These are phyloP conservation scores for Frankliniella fusca DNA, from an alignment of 2,888 invertebrate species.

Conservation along the genomic window DNA sequence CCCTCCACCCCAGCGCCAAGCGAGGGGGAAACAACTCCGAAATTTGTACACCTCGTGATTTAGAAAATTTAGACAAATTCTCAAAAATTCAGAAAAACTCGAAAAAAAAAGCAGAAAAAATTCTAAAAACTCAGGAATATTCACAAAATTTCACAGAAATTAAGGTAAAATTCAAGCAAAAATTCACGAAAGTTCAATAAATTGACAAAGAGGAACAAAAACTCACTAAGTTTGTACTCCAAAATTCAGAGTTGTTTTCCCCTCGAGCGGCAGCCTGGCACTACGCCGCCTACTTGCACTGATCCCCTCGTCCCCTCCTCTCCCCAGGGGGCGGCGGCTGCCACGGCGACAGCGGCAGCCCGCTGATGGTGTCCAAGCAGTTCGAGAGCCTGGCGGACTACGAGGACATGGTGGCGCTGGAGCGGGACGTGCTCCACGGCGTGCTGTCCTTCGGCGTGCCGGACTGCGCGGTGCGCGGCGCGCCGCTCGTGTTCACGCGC, in stretches of 20 bases:
- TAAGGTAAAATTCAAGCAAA: too few species aligned
- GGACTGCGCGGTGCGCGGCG: constrained; percentile 2
- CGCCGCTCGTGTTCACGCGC: constrained; percentile 6
- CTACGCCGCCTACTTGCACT: not conserved
- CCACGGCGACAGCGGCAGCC: constrained; percentile 41
- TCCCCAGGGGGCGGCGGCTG: constrained; percentile 35
- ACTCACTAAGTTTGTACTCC: too few species aligned
- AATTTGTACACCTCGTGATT: too few species aligned
- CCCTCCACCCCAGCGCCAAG: not conserved
- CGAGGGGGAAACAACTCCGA: too few species aligned
- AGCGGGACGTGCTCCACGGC: not conserved
- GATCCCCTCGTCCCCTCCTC: not conserved
- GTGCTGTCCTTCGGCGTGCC: constrained; percentile 1
- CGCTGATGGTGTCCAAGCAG: constrained; percentile 37
- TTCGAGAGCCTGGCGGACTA: not conserved
- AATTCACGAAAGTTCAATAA: too few species aligned
- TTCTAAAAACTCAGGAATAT: too few species aligned
- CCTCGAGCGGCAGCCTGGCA: not conserved
- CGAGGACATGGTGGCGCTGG: not conserved
- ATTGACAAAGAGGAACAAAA: too few species aligned
- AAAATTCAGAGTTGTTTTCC: too few species aligned
- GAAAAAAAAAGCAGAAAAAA: too few species aligned
- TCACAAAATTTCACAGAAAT: too few species aligned
- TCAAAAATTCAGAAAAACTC: too few species aligned
- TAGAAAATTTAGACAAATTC: too few species aligned